Conservation (phyloP, 2,888 invertebrate species). For the Calephelis perditalis region DNA sequence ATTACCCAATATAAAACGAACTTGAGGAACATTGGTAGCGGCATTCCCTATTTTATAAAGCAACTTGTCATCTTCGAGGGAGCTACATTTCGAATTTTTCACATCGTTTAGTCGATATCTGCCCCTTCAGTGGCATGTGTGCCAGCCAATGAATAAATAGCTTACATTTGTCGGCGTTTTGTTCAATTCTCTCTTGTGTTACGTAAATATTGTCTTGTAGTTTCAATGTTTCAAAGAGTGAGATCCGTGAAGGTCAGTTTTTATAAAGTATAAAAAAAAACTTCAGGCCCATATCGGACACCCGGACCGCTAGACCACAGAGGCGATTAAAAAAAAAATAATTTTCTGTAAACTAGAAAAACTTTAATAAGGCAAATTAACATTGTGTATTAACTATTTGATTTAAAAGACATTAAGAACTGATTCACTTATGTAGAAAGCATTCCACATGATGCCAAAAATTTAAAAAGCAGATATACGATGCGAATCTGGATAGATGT, state of each 20-base stretch:
- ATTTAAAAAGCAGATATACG: too few relatives aligned
- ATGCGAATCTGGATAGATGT: too few relatives aligned
- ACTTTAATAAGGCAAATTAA: neutral
- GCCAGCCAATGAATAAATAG: constrained; percentile 31
- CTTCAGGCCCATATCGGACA: neutral
- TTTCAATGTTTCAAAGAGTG: neutral
- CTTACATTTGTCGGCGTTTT: constrained; percentile 1
- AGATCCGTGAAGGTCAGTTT: neutral
- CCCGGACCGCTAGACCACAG: too few relatives aligned
- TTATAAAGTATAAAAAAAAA: neutral
- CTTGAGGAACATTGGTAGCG: constrained; percentile 22
- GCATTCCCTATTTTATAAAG: constrained; percentile 41
- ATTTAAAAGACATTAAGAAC: neutral
- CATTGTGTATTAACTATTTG: too few relatives aligned
- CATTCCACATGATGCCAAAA: too few relatives aligned
- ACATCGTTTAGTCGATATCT: constrained; percentile 55
- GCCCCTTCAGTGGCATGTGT: constrained; percentile 48
- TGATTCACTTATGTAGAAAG: too few relatives aligned
- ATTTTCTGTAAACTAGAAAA: too few relatives aligned
- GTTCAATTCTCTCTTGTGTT: constrained; percentile 2
- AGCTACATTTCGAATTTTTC: constrained; percentile 55
- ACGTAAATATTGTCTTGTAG: neutral
- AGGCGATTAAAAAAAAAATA: too few relatives aligned
- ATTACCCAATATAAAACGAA: neutral
- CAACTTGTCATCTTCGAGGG: constrained; percentile 51